Percentiles rank a stretch among this genome's conserved stretches.
phyloP scores from a whole-genome alignment of 2,888 invertebrate species.

The Cyrtodaria siliqua region DNA sequence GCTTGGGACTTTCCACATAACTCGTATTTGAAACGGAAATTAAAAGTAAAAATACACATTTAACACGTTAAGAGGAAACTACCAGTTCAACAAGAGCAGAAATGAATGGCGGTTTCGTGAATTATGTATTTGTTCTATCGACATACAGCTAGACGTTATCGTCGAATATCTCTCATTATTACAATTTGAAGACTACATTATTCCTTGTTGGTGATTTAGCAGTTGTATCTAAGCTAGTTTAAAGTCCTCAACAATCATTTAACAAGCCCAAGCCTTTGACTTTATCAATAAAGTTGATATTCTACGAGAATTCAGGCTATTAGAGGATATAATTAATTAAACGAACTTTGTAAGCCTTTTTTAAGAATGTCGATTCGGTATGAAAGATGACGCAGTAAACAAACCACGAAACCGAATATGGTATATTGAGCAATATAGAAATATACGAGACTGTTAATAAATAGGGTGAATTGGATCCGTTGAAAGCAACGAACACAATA shows the following conservation, averaged over 20 bases:
- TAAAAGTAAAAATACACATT: background rate
- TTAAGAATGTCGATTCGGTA: background rate
- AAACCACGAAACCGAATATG: background rate
- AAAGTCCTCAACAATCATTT: conserved; percentile 22
- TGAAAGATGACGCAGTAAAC: background rate
- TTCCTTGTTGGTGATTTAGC: conserved; percentile 44
- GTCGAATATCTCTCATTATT: conserved; percentile 45
- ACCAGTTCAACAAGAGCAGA: conserved; percentile 2
- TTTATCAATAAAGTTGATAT: conserved; percentile 13
- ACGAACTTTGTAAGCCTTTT: background rate
- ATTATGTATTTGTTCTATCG: conserved; percentile 28
- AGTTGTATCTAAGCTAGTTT: conserved; percentile 30
- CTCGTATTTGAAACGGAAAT: too few relatives aligned
- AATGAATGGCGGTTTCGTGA: background rate
- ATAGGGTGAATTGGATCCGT: too few relatives aligned
- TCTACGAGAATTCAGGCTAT: background rate
- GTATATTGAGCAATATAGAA: background rate
- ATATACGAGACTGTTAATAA: too few relatives aligned
- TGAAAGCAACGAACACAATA: too few relatives aligned
- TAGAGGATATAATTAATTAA: background rate
- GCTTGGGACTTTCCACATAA: too few relatives aligned
- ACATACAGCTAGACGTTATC: conserved; percentile 38
- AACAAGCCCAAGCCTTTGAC: conserved; percentile 34
- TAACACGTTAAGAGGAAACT: background rate
- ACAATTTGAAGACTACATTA: conserved; percentile 50